These are phyloP conservation scores for Leptinotarsa undecemlineata DNA, from an alignment of 1,140 invertebrate genomes.

Conservation along the genomic window DNA sequence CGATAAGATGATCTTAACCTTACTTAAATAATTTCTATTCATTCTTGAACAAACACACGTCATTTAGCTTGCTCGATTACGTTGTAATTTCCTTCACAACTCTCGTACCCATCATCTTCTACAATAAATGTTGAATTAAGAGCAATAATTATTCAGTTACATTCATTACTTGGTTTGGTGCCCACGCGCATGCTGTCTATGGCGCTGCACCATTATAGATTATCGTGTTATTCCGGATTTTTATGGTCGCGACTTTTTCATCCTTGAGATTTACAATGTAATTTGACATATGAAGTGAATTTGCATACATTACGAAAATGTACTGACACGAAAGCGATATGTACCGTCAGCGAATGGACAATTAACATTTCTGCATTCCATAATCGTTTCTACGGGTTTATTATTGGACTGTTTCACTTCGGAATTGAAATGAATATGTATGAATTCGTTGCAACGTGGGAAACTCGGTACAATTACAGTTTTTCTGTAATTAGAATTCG, in stretches of 20 bases:
- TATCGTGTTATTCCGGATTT: constrained; percentile 8
- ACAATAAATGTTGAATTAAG: constrained; percentile 8
- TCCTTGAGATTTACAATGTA: constrained; percentile 2
- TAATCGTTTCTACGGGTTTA: too few relatives aligned
- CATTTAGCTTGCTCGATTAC: not conserved
- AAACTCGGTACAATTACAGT: too few relatives aligned
- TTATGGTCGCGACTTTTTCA: constrained; percentile 2
- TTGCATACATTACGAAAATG: too few relatives aligned
- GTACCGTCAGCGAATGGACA: too few relatives aligned
- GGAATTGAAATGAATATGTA: too few relatives aligned
- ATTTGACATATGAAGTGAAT: constrained; percentile 1
- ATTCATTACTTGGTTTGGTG: constrained; percentile 1
- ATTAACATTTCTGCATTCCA: too few relatives aligned
- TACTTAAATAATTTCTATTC: too few relatives aligned
- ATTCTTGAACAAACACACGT: not conserved
- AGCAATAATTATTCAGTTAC: constrained; percentile 6
- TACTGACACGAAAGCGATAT: too few relatives aligned
- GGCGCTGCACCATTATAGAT: constrained; percentile 1
- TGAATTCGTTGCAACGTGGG: too few relatives aligned
- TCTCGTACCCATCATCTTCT: constrained; percentile 7
- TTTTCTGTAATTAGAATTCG: too few relatives aligned
- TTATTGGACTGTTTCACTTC: too few relatives aligned
- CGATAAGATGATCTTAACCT: too few relatives aligned
- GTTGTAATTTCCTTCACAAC: not conserved
- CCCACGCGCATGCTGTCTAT: constrained; percentile 4